Conservation (phyloP, 2,797 vertebrate species). For the Sebastes vulpes region DNA sequence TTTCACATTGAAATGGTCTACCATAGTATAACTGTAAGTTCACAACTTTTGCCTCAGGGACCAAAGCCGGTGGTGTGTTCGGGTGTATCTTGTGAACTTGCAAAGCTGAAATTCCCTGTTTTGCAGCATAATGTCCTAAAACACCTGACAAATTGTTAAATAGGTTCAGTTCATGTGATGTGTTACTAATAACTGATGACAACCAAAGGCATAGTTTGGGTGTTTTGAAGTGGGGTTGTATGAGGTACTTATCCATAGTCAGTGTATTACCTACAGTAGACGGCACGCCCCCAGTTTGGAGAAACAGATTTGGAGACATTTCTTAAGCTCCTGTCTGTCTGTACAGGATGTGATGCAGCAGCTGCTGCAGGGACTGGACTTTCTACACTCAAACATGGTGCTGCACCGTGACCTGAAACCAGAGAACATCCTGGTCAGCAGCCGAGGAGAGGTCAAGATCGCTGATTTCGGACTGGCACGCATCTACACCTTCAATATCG, state of each 20-base stretch:
- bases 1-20: neutral
- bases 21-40: neutral
- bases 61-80: neutral
- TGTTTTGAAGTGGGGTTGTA: no score
- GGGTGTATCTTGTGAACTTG: neutral
- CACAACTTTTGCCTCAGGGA: neutral
- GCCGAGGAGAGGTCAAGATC: conserved; percentile 85
- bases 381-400: conserved; percentile 85
- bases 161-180: neutral
- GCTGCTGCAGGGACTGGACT: conserved; percentile 85
- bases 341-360: conserved; percentile 84
- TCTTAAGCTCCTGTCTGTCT: conserved; percentile 18
- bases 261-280: no score
- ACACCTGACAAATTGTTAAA: neutral
- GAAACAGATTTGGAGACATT: neutral
- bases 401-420: conserved; percentile 88
- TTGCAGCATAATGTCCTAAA: neutral
- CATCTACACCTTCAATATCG: conserved; percentile 82
- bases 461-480: conserved; percentile 88
- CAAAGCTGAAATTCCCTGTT: neutral
- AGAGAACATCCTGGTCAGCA: conserved; percentile 86
- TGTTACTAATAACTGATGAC: neutral
- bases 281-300: no score
- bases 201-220: no score
- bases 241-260: no score